Percentiles rank a stretch among this genome's conserved stretches.
Evolutionary conservation across 2,113 vertebrate genomes (phyloP).

Genomic region (Malurus alboscapulatus): DNA sequence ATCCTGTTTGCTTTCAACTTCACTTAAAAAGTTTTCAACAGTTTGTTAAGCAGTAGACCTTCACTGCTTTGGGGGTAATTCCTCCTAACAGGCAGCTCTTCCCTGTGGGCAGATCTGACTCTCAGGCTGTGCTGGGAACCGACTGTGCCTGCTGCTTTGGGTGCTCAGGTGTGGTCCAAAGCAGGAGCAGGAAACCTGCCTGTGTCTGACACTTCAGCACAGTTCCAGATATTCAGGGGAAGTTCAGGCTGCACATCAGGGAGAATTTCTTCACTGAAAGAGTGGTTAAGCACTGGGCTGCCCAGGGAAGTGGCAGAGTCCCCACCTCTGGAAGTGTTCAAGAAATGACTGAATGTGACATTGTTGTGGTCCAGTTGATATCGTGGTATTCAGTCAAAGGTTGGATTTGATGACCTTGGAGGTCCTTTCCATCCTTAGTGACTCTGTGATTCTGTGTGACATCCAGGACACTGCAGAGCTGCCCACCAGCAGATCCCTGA

Average conservation of each 20-base stretch:
- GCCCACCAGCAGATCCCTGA: neutral
- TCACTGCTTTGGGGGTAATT: neutral
- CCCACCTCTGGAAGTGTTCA: neutral
- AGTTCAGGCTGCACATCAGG: neutral
- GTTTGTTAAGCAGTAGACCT: neutral
- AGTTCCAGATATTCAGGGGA: neutral
- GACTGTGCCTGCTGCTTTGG: neutral
- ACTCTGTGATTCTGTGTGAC: neutral
- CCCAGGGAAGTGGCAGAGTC: neutral
- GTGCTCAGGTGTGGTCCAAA: accelerated
- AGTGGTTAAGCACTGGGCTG: neutral
- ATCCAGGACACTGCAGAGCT: neutral
- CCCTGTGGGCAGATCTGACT: neutral
- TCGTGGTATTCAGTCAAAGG: too few species aligned
- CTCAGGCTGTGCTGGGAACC: neutral
- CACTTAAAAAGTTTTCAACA: neutral
- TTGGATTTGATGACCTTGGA: neutral
- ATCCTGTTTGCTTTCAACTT: neutral
- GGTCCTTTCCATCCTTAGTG: neutral
- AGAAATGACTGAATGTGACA: accelerated
- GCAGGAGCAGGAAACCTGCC: neutral
- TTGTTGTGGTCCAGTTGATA: neutral
- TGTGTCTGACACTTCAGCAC: neutral
- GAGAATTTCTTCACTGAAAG: neutral
- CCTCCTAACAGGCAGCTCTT: neutral